Base-by-base conservation (phyloP, 64 coral and sea anemone species). In the Stichodactyla helianthus region DNA sequence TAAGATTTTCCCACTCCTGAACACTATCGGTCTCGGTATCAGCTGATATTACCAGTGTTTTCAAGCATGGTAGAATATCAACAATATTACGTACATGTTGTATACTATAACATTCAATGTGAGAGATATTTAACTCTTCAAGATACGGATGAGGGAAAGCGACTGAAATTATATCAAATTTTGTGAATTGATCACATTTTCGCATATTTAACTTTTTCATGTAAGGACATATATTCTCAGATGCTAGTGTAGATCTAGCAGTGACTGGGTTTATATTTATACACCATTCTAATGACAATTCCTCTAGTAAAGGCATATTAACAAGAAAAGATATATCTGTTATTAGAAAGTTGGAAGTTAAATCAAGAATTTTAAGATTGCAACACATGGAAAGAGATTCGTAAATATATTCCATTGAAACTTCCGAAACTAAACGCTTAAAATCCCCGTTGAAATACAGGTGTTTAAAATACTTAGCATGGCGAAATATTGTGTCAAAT, bases 281-380 rank as follows among this genome's bases (percentile, higher is more conserved):
- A 71, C 65, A 71, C 65, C 65, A 71, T 71, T 71, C 65, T 71
- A 71, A 71, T 7, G 65, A 71, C 19, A 71, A 71, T 17, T 71
- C 65, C 65, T 71, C 65, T 71, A 71, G 65, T 6, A 71, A 71
- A 17, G 65, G 65, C 65, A 71, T 71, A 71, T 71, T 71, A 71
- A 71, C 23, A 71, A 71, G 65, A 71, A 71, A 71, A 8, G 65
- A 71, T 71, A 71, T 71, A 71, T 71, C 16, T 8, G 19, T 17
- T 17, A 71, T 71, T 71, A 8, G 65, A 71, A 71, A 71, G 19
- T 71, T 71, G 6, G 65, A 71, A 71, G 65, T 71, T 20, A 71
- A 71, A 17, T 71, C 65, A 71, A 71, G 31, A 35, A 35, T 35
- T 35, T 35, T 35, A 35, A 2, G 31, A 35, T 35, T 35, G 31